Base-by-base conservation (phyloP, 2,888 invertebrate genomes). In the Cremastinae sp. region DNA sequence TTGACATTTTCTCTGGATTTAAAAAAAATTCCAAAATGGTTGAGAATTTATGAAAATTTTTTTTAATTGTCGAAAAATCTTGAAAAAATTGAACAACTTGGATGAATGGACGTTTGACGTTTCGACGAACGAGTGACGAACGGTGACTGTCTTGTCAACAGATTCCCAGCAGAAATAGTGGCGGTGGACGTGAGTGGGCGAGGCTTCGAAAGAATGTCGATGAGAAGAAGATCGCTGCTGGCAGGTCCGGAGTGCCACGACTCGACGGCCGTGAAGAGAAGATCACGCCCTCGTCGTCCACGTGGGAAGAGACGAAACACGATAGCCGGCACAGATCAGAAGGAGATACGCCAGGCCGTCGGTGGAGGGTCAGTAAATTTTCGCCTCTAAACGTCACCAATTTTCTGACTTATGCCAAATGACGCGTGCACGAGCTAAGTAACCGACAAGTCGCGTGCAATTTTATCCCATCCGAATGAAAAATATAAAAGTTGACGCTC, bases 171-270 rank as follows among this genome's bases (percentile, higher is more conserved):
- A 80, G 95, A 96, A 92, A 91, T 97, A 79, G 95, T 98, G 77
- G 94, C 95, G 75, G 96, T 98, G 84, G 97, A 98, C 91, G 94
- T 96, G 66, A 95, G 96, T 78, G 97, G 97, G 64, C 93, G 93
- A 85, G 94, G 95, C 89, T 98, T 98, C 92, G 94, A 96, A 87
- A 93, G 97, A 82, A 96, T 97, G 96, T 95, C 96, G 85, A 93
- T 93, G 84, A 94, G 96, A 79, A 93, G 98, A 80, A 94, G 96
- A 88, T 97, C 97, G 45, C 92, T 97, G 81, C 90, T 93, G 69
- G 93, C 87, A 5, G 85, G 86, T 1, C 86, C 85, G 41, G 85
- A 85, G 38, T 80, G 80, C 54, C 86, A 87, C 70, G 88, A 88
- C 71, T 61, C 75, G 45, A 58, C 69, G 70, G 65, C 65, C 43